Evolutionary conservation across 2,888 invertebrate species (phyloP).

Genomic region (Acronicta psi): DNA sequence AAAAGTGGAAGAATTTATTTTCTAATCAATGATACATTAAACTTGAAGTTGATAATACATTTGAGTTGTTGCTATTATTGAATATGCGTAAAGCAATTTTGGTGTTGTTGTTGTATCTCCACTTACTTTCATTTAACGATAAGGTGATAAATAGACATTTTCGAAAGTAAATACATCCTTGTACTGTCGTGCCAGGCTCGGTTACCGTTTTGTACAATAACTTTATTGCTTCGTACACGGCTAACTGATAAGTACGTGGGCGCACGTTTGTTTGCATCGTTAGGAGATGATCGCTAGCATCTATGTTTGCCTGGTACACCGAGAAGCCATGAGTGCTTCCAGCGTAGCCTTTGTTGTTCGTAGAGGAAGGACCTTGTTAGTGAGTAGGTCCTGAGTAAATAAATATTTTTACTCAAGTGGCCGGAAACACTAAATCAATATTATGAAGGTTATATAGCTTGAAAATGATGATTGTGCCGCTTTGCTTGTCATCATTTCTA

Average conservation of each 20-base stretch:
- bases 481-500: no score
- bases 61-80: no score
- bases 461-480: no score
- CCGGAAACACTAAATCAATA: neutral
- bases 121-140: neutral
- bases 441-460: no score
- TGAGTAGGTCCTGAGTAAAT: neutral
- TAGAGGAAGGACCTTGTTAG: slow-evolving; percentile 6
- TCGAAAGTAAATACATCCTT: slow-evolving; percentile 7
- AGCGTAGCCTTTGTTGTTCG: neutral
- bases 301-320: slow-evolving; percentile 28
- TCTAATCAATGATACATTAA: no score
- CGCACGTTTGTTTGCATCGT: slow-evolving; percentile 41
- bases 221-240: slow-evolving; percentile 9
- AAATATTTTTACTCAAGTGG: neutral
- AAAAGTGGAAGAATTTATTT: no score
- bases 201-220: neutral
- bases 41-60: no score
- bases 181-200: neutral
- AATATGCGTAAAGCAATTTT: no score
- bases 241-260: slow-evolving; percentile 44
- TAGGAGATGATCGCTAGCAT: slow-evolving; percentile 28
- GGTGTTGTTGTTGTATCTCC: no score
- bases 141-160: neutral
- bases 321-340: neutral